Percentiles rank a stretch among this genome's conserved stretches.
phyloP scores from a whole-genome alignment of 2,113 vertebrate species.

The Pomatorhinus ruficollis region DNA sequence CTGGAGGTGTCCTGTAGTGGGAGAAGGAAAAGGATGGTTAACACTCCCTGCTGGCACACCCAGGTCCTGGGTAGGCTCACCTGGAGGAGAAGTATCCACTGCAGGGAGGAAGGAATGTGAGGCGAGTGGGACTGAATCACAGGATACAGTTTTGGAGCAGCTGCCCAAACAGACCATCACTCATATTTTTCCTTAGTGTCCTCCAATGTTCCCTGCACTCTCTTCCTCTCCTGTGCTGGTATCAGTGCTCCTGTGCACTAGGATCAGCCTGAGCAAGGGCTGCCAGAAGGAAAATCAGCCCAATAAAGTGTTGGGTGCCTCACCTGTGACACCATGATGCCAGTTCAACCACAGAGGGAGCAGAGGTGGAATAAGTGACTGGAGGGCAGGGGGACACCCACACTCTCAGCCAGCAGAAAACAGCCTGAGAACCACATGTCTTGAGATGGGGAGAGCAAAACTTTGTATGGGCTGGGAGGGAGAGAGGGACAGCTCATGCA shows the following conservation, averaged over 20 bases:
- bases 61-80: neutral
- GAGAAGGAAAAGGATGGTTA: neutral
- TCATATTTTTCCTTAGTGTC: neutral
- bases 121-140: fast-evolving
- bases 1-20: neutral
- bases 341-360: neutral
- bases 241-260: neutral
- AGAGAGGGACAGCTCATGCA: neutral
- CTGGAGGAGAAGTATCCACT: neutral
- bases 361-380: neutral
- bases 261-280: neutral
- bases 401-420: neutral
- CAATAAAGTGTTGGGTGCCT: neutral
- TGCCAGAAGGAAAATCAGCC: neutral
- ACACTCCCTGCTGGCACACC: neutral
- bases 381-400: neutral
- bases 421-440: fast-evolving
- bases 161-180: neutral
- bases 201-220: fast-evolving
- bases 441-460: neutral
- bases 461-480: neutral
- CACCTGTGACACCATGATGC: fast-evolving
- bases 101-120: neutral
- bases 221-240: neutral
- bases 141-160: neutral